Conservation (phyloP, 1,140 invertebrate genomes). For the Gryllus bimaculatus region DNA sequence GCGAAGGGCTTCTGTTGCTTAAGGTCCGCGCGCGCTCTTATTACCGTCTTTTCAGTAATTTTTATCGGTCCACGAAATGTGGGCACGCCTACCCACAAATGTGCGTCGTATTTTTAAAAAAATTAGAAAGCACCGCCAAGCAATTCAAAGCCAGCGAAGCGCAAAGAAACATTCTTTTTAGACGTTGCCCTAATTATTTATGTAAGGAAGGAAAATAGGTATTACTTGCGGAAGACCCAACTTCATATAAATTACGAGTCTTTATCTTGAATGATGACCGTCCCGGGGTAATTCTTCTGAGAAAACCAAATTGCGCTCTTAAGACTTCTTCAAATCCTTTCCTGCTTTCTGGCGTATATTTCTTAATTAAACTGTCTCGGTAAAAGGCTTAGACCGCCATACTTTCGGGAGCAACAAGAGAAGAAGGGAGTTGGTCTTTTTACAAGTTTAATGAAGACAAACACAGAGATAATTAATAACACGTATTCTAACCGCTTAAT, state of each 20-base stretch:
- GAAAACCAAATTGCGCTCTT: neutral
- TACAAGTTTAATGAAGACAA: constrained; percentile 1
- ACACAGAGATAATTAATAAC: neutral
- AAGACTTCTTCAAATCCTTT: neutral
- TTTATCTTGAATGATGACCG: neutral
- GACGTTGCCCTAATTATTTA: too few relatives aligned
- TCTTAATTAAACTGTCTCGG: neutral
- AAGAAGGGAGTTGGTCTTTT: neutral
- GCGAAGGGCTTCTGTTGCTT: too few relatives aligned
- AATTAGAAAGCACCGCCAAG: too few relatives aligned
- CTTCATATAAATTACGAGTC: neutral
- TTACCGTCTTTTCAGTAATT: too few relatives aligned
- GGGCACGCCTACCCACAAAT: too few relatives aligned
- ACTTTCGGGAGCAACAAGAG: neutral
- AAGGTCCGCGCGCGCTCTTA: too few relatives aligned
- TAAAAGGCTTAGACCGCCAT: neutral
- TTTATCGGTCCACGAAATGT: too few relatives aligned
- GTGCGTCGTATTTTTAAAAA: too few relatives aligned
- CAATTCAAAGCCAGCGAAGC: too few relatives aligned
- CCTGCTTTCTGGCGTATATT: neutral
- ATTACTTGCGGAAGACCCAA: neutral
- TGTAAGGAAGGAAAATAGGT: too few relatives aligned
- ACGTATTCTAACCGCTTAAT: neutral
- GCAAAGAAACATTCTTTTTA: too few relatives aligned
- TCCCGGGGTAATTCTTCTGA: neutral